A percentile compares a stretch with the other conserved stretches of the same genome.
Conservation (phyloP, 2,888 invertebrate genomes). For the Conchocele bisecta region DNA sequence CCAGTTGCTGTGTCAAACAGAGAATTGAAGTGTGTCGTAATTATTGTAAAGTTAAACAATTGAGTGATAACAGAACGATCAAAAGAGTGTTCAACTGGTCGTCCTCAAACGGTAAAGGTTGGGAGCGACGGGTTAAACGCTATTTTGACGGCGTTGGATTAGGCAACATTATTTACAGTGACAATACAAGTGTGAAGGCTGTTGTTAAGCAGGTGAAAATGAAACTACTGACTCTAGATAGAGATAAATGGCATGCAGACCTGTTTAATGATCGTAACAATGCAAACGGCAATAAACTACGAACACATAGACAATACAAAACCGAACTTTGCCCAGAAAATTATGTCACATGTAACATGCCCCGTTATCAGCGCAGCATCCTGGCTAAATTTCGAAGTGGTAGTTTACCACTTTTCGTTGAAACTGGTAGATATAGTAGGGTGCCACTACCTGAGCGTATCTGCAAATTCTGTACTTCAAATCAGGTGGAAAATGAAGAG, state of each 20-base stretch:
- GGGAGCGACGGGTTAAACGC: not conserved
- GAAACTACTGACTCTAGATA: not conserved
- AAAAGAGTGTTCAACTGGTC: constrained; percentile 4
- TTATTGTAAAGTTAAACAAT: not conserved
- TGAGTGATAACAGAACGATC: not conserved
- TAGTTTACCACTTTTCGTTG: no score
- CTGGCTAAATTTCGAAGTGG: no score
- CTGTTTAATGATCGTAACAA: not conserved
- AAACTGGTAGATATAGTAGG: no score
- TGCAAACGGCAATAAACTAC: constrained; percentile 5
- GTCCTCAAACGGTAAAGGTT: not conserved
- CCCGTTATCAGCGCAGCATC: no score
- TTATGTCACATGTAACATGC: no score
- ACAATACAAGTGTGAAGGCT: not conserved
- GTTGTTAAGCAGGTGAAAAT: not conserved
- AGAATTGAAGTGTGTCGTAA: constrained; percentile 1
- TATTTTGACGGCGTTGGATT: not conserved
- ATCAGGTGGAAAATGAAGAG: no score
- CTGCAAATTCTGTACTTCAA: no score
- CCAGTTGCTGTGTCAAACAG: not conserved
- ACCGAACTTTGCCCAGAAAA: no score
- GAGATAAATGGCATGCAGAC: not conserved
- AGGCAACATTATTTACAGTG: not conserved
- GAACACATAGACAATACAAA: constrained; percentile 12
- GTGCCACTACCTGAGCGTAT: no score